Conservation (phyloP, 1,140 invertebrate genomes). For the Drosophila arizonae region DNA sequence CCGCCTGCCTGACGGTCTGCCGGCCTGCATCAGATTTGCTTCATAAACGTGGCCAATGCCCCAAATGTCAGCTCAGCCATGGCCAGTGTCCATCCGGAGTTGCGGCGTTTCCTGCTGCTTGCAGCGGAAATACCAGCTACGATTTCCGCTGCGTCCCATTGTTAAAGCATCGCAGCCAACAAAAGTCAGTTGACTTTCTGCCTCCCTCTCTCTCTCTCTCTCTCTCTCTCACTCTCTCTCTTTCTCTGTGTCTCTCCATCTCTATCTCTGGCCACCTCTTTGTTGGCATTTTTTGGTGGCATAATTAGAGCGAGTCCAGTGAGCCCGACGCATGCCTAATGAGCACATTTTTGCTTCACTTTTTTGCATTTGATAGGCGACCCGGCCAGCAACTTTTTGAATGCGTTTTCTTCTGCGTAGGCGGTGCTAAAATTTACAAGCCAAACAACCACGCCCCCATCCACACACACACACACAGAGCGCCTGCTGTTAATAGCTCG, state of each 20-base stretch:
- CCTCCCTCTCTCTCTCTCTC: neutral
- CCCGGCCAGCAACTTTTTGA: slow-evolving; percentile 23
- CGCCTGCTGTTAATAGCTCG: slow-evolving; percentile 7
- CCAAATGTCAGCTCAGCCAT: slow-evolving; percentile 13
- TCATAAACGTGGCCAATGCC: slow-evolving; percentile 30
- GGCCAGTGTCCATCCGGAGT: slow-evolving; percentile 31
- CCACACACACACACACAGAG: neutral
- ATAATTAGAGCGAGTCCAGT: slow-evolving; percentile 65
- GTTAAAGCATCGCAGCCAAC: slow-evolving; percentile 25
- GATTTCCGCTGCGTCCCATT: slow-evolving; percentile 42
- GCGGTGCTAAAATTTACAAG: slow-evolving; percentile 45
- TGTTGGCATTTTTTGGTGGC: slow-evolving; percentile 21
- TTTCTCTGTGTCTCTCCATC: neutral
- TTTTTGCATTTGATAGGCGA: slow-evolving; percentile 66
- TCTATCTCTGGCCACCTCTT: neutral
- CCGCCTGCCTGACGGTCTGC: slow-evolving; percentile 17
- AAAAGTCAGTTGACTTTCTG: slow-evolving; percentile 3
- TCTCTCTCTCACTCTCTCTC: neutral
- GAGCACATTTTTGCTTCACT: slow-evolving; percentile 51
- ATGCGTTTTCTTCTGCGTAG: slow-evolving; percentile 18
- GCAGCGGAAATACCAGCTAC: slow-evolving; percentile 57
- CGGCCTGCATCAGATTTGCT: slow-evolving; percentile 32
- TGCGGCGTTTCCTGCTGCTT: slow-evolving; percentile 44
- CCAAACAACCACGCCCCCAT: slow-evolving; percentile 24
- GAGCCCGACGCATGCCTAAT: slow-evolving; percentile 64